Percentiles rank a stretch among this genome's conserved stretches.
Conservation (phyloP, 2,113 vertebrate species). For the Lophura nycthemera region DNA sequence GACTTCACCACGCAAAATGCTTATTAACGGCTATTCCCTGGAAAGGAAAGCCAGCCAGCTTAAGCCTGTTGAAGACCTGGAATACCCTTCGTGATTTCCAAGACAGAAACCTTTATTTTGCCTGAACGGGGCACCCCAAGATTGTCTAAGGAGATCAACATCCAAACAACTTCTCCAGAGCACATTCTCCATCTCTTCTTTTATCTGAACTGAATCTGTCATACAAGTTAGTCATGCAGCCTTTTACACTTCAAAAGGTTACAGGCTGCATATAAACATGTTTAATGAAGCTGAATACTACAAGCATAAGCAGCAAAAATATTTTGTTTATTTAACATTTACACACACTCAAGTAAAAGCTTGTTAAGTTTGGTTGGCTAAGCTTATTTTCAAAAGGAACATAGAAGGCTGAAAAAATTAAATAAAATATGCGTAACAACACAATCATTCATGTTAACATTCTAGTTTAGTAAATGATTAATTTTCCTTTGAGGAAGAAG, state of each 20-base stretch:
- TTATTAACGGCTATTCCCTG: neutral
- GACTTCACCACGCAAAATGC: neutral
- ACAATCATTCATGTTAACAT: conserved; percentile 13
- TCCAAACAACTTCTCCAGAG: neutral
- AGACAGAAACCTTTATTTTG: neutral
- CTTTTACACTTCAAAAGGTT: neutral
- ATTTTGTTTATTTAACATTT: conserved; percentile 59
- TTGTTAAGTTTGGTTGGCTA: conserved; percentile 38
- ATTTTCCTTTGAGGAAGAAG: conserved; percentile 39
- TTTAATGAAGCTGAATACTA: conserved; percentile 48
- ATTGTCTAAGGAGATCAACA: neutral
- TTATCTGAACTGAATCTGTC: neutral
- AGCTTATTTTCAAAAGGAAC: conserved; percentile 41
- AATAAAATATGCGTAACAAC: conserved; percentile 30
- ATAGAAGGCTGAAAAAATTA: conserved; percentile 17
- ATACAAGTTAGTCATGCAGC: neutral
- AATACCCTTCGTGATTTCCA: neutral
- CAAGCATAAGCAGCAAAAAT: conserved; percentile 28
- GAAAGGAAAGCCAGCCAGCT: neutral
- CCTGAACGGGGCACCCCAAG: neutral
- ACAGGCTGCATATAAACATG: neutral
- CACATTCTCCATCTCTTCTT: neutral
- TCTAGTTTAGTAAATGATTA: conserved; percentile 36
- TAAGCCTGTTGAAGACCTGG: neutral
- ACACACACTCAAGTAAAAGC: conserved; percentile 50